Base-by-base conservation (phyloP, 2,888 invertebrate species). In the Plutella xylostella region DNA sequence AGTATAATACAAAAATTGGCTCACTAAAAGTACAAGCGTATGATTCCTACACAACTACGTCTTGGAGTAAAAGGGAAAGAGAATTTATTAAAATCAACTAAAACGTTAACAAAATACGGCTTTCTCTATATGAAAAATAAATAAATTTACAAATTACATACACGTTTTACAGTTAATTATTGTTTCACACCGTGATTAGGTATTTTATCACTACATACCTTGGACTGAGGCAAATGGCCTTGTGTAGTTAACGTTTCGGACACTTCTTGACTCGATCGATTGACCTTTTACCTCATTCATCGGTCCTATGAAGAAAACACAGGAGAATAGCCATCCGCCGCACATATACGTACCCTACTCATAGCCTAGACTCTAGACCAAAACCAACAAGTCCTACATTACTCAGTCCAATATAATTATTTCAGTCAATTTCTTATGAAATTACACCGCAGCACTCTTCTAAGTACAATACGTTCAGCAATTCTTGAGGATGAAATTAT, bases 91-190 rank as follows among this genome's bases (percentile, higher is more conserved):
- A 78, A 75, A 82, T 80, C 80, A 82, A 82, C 82, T 83, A 83
- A 77, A 83, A 82, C 82, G 79, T 83, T 82, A 83, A 83, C 80
- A 83, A 82, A 83, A 82, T 83, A 83, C 82, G 65, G 76, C 77
- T 75, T 82, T 82, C 77, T 82, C 82, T 82, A 82, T 82, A 17
- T 14, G n/a, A 31, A 78, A 82, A 80, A 82, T 80, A 67, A 68
- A 68, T 67, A 80, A 82, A 83, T 82, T 79, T 82, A 82, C 82
- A 82, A 74, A 77, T 79, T 77, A 82, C 68, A 77, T 82, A 82
- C 80, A 79, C 72, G 72, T 77, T 76, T 72, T 50, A 47, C 45
- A 52, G 33, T 21, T 44, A 41, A 34, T n/a, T n/a, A n/a, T n/a
- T n/a, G n/a, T n/a, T n/a, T n/a, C n/a, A 37, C 28, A 31, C 65